A percentile compares a stretch with the other conserved stretches of the same genome.
These are phyloP conservation scores for Eurytoma adleriae DNA, from an alignment of 2,888 invertebrate species.

Conservation along the genomic window DNA sequence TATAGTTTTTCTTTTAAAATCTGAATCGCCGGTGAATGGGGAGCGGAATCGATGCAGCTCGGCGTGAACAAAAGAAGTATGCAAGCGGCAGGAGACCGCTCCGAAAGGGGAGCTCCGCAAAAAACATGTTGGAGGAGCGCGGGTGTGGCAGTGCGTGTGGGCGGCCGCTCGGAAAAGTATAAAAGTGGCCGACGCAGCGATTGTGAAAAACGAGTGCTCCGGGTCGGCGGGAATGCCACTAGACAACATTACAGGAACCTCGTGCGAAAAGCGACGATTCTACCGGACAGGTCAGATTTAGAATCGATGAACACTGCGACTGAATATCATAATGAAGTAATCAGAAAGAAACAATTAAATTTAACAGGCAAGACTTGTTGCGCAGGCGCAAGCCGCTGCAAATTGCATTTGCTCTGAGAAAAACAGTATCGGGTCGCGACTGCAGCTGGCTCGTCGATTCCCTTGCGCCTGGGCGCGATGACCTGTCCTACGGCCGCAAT, in stretches of 20 bases:
- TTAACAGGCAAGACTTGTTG: too few species aligned
- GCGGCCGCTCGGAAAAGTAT: constrained; percentile 16
- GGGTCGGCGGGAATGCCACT: constrained; percentile 37
- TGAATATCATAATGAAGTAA: too few species aligned
- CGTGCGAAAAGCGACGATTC: constrained; percentile 56
- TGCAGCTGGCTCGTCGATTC: background rate
- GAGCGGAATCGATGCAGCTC: too few species aligned
- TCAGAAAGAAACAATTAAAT: too few species aligned
- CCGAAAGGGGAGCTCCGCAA: background rate
- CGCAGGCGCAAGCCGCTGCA: too few species aligned
- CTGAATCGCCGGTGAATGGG: too few species aligned
- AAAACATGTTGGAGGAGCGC: background rate
- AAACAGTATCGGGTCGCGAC: constrained; percentile 1
- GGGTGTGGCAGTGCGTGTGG: background rate
- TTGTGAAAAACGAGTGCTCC: constrained; percentile 47
- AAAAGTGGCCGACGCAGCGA: constrained; percentile 13
- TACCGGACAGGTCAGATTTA: constrained; percentile 19
- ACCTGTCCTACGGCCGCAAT: constrained; percentile 23
- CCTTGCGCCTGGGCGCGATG: constrained; percentile 20
- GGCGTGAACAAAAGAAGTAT: too few species aligned
- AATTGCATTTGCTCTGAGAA: background rate
- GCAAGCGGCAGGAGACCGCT: too few species aligned
- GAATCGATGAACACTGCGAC: background rate
- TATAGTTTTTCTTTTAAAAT: too few species aligned
- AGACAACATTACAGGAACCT: constrained; percentile 33